phyloP scores from a whole-genome alignment of 2,888 invertebrate species.

The Zootermopsis nevadensis region DNA sequence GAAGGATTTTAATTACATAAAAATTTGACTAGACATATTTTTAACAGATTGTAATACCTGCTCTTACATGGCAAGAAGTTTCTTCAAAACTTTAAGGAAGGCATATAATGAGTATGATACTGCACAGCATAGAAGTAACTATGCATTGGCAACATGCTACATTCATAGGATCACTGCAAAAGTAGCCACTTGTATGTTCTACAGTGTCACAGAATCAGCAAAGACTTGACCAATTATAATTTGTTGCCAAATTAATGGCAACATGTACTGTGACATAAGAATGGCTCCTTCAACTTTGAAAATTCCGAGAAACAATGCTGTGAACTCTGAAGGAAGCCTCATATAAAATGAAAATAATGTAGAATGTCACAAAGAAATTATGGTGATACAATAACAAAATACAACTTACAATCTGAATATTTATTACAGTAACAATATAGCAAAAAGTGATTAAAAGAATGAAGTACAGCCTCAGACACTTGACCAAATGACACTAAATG shows the following conservation, averaged over 20 bases:
- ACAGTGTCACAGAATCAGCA: not conserved
- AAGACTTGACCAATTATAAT: not conserved
- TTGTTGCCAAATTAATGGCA: not conserved
- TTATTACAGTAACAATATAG: not conserved
- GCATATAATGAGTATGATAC: conserved; percentile 13
- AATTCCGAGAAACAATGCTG: not conserved
- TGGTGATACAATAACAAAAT: not conserved
- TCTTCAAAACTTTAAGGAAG: not conserved
- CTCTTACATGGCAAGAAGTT: not conserved
- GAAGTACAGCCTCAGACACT: not conserved
- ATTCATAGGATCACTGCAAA: no score
- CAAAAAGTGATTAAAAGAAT: not conserved
- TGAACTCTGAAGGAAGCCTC: not conserved
- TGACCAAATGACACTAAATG: not conserved
- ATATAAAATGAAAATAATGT: not conserved
- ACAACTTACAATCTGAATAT: not conserved
- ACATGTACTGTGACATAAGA: not conserved
- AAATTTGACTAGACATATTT: not conserved
- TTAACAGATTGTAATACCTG: not conserved
- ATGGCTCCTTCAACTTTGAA: not conserved
- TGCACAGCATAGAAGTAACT: not conserved
- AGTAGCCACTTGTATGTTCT: no score
- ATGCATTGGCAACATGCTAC: not conserved
- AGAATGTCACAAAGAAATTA: not conserved
- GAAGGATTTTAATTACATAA: not conserved